Conservation (phyloP, 2,888 invertebrate species). For the Catotricha subobsoleta region DNA sequence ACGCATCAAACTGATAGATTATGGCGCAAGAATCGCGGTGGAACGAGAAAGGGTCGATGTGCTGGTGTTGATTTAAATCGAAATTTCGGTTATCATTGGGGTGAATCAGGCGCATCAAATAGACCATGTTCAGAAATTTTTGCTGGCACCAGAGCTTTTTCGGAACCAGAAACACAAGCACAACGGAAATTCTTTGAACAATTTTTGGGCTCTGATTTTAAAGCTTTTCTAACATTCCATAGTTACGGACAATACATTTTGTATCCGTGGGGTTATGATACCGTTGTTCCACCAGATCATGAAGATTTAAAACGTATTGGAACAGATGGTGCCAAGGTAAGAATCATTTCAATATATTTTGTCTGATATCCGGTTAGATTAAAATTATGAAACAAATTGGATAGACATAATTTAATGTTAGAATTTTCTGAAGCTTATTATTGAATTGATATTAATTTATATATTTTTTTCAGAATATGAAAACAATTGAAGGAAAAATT, state of each 20-base stretch:
- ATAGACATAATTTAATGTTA: too few relatives aligned
- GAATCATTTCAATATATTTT: slow-evolving; percentile 10
- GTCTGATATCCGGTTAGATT: slow-evolving; percentile 31
- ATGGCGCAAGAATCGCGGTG: slow-evolving; percentile 62
- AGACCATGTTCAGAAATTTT: slow-evolving; percentile 70
- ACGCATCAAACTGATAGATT: slow-evolving; percentile 61
- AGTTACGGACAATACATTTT: slow-evolving; percentile 73
- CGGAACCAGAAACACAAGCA: slow-evolving; percentile 70
- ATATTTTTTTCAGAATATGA: slow-evolving; percentile 36
- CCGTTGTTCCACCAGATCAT: slow-evolving; percentile 49
- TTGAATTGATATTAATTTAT: neutral
- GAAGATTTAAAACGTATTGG: slow-evolving; percentile 51
- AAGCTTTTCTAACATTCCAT: slow-evolving; percentile 62
- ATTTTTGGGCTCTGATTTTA: slow-evolving; percentile 36
- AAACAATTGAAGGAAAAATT: slow-evolving; percentile 36
- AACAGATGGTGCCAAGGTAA: slow-evolving; percentile 46
- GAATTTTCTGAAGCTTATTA: too few relatives aligned
- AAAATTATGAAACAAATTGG: too few relatives aligned
- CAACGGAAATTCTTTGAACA: slow-evolving; percentile 33
- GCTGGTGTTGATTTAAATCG: slow-evolving; percentile 68
- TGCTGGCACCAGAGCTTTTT: slow-evolving; percentile 60
- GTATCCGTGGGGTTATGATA: slow-evolving; percentile 75
- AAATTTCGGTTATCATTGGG: slow-evolving; percentile 81
- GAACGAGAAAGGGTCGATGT: slow-evolving; percentile 39
- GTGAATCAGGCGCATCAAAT: slow-evolving; percentile 64